Conservation (phyloP, 2,888 invertebrate species). For the Eurytoma californica region DNA sequence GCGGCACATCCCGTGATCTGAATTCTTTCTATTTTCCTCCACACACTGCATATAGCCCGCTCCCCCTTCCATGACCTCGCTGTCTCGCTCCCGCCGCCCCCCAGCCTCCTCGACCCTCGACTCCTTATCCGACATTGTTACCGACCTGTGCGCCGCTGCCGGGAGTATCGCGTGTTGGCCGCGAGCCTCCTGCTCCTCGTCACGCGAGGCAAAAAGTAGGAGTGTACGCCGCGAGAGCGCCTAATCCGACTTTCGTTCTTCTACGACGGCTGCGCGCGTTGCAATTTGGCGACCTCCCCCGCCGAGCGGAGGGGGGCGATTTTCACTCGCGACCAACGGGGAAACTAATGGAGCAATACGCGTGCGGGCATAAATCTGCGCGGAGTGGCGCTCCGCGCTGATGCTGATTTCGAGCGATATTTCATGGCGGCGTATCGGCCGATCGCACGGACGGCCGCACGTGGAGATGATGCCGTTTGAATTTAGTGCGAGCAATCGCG, state of each 20-base stretch:
- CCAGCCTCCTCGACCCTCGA: constrained; percentile 57
- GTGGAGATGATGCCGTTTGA: constrained; percentile 30
- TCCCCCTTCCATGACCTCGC: constrained; percentile 16
- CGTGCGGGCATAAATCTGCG: background rate
- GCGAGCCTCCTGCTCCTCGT: constrained; percentile 30
- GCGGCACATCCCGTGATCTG: constrained; percentile 70
- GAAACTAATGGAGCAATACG: constrained; percentile 30
- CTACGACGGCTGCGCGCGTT: background rate
- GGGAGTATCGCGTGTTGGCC: constrained; percentile 40
- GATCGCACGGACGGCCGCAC: constrained; percentile 7
- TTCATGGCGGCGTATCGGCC: background rate
- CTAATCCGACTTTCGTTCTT: background rate
- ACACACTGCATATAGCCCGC: constrained; percentile 54
- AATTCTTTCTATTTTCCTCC: constrained; percentile 71
- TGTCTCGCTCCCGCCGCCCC: constrained; percentile 42
- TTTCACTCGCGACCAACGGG: constrained; percentile 5
- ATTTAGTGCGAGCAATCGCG: constrained; percentile 37
- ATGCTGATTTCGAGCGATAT: background rate
- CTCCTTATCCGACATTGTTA: constrained; percentile 73
- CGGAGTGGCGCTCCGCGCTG: background rate
- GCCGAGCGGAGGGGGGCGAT: background rate
- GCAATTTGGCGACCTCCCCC: background rate
- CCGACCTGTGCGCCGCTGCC: constrained; percentile 62
- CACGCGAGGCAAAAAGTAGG: constrained; percentile 9
- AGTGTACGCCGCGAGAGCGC: background rate